These are phyloP conservation scores for Rhamphomyia laevipes DNA, from an alignment of 2,888 invertebrate genomes.

Conservation along the genomic window DNA sequence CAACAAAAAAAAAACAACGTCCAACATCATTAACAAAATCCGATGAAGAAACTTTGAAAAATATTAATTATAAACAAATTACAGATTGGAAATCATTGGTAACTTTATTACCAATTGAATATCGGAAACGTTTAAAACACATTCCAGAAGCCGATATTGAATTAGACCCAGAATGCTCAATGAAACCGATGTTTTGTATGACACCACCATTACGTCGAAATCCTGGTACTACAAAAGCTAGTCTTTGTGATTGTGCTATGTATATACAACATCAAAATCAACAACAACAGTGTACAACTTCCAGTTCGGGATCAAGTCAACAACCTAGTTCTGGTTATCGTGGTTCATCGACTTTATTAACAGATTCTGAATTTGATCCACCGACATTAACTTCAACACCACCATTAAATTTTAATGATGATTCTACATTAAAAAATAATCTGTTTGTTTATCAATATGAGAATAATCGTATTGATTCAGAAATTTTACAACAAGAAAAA, in stretches of 20 bases:
- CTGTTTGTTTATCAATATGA: conserved; percentile 73
- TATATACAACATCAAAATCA: conserved; percentile 24
- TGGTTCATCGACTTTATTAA: conserved; percentile 71
- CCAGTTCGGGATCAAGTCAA: conserved; percentile 46
- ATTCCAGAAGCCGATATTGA: conserved; percentile 59
- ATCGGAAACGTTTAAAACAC: conserved; percentile 60
- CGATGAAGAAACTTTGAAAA: conserved; percentile 69
- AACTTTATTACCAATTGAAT: conserved; percentile 75
- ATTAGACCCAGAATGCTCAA: conserved; percentile 37
- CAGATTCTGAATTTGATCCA: conserved; percentile 47
- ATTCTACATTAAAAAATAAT: conserved; percentile 42
- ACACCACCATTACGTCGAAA: conserved; percentile 45
- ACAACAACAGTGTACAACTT: conserved; percentile 18
- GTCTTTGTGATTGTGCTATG: conserved; percentile 35
- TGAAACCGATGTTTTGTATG: conserved; percentile 46
- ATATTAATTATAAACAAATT: conserved; percentile 72
- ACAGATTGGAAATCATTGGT: conserved; percentile 90
- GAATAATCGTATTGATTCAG: conserved; percentile 52
- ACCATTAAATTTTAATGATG: conserved; percentile 14
- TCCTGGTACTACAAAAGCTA: conserved; percentile 47
- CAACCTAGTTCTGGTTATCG: conserved; percentile 79
- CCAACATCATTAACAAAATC: conserved; percentile 64
- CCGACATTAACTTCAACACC: conserved; percentile 14
- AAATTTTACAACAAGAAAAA: conserved; percentile 31
- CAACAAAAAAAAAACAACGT: conserved; percentile 42